phyloP scores from a whole-genome alignment of 2,888 invertebrate species.

The Lochmaea crataegi region DNA sequence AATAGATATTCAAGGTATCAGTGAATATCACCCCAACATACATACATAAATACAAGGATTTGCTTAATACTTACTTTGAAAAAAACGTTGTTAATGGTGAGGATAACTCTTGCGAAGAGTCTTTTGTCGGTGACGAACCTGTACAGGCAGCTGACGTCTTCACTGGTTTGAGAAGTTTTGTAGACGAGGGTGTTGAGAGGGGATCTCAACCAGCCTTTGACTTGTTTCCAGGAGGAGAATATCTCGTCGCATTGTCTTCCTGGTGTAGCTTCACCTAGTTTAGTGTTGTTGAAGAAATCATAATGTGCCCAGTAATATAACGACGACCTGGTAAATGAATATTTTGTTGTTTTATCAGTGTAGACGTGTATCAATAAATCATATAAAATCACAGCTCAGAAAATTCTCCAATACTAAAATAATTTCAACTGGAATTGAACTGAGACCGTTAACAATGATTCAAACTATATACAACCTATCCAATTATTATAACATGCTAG shows the following conservation, averaged over 20 bases:
- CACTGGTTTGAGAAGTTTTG: slow-evolving; percentile 77
- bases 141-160: slow-evolving; percentile 84
- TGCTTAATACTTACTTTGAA: slow-evolving; percentile 72
- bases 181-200: slow-evolving; percentile 90
- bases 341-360: too few species aligned
- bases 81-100: slow-evolving; percentile 81
- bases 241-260: slow-evolving; percentile 89
- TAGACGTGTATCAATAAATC: too few species aligned
- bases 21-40: neutral
- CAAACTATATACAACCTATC: slow-evolving; percentile 10
- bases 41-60: neutral
- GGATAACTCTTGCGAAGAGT: slow-evolving; percentile 82
- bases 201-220: slow-evolving; percentile 81
- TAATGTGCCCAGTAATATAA: slow-evolving; percentile 95
- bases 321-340: slow-evolving; percentile 72
- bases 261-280: slow-evolving; percentile 83
- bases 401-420: neutral
- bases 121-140: slow-evolving; percentile 86
- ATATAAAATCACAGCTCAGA: neutral
- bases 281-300: slow-evolving; percentile 92
- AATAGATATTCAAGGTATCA: too few species aligned
- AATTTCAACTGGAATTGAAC: neutral
- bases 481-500: slow-evolving; percentile 27
- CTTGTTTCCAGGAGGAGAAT: slow-evolving; percentile 85
- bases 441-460: slow-evolving; percentile 22